Percentiles rank a stretch among this genome's conserved stretches.
Evolutionary conservation across 2,113 vertebrate species (phyloP).

Genomic region (Meriones unguiculatus): DNA sequence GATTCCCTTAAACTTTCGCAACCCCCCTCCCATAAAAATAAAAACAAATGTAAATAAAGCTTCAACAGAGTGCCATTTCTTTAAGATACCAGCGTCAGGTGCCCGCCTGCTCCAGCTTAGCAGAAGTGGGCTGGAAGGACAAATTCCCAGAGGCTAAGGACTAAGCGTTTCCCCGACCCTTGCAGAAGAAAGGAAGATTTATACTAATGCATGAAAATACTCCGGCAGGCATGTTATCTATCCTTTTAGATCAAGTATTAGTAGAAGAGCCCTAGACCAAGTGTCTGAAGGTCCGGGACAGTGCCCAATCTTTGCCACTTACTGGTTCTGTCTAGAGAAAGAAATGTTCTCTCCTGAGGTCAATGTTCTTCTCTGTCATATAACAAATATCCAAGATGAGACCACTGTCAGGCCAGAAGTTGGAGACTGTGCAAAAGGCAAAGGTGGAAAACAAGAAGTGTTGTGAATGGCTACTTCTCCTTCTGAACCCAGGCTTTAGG

Average conservation of each 20-base stretch:
- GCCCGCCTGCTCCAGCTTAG: neutral
- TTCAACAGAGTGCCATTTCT: neutral
- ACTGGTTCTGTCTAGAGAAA: neutral
- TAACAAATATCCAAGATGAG: neutral
- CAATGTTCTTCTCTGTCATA: neutral
- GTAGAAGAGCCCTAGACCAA: neutral
- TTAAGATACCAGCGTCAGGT: neutral
- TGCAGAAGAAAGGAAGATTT: neutral
- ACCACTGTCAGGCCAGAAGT: neutral
- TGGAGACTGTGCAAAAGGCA: neutral
- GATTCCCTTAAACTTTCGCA: constrained; percentile 35
- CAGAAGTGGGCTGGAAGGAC: no score
- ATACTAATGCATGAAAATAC: neutral
- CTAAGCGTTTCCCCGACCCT: neutral
- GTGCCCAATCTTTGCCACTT: neutral
- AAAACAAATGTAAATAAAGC: constrained; percentile 37
- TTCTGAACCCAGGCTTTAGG: neutral
- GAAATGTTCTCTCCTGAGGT: neutral
- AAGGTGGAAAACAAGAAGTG: neutral
- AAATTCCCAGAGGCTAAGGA: neutral
- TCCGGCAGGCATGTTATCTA: neutral
- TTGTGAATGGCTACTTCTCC: neutral
- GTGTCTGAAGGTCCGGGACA: no score
- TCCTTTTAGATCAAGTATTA: neutral
- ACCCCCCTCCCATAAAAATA: neutral